phyloP scores from a whole-genome alignment of 2,888 invertebrate species.

The Lottia scabra region DNA sequence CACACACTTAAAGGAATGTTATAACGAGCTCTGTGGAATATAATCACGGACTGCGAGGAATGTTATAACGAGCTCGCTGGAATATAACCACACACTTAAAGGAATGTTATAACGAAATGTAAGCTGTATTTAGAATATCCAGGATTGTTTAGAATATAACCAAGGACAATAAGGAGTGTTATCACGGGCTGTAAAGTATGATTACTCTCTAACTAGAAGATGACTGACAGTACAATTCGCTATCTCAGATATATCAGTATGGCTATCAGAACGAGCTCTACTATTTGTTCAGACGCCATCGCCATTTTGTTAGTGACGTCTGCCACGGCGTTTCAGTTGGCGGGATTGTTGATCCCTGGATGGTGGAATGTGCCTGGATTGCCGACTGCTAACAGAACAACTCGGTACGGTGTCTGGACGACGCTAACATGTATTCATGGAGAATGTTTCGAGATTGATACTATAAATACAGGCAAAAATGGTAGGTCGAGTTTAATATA shows the following conservation, averaged over 20 bases:
- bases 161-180: no score
- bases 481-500: slow-evolving; percentile 6
- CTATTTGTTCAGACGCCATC: neutral
- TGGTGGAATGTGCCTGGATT: slow-evolving; percentile 12
- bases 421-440: slow-evolving; percentile 11
- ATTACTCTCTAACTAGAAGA: neutral
- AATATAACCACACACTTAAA: no score
- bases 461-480: slow-evolving; percentile 10
- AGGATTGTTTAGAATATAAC: no score
- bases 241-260: neutral
- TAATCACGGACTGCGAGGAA: no score
- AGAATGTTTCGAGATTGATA: slow-evolving; percentile 7
- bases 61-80: no score
- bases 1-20: no score
- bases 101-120: no score
- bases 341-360: slow-evolving; percentile 13
- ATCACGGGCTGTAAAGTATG: neutral
- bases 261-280: neutral
- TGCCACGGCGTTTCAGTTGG: slow-evolving; percentile 15
- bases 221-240: neutral
- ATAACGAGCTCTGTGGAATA: no score
- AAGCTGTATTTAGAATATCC: no score
- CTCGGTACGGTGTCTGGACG: slow-evolving; percentile 15
- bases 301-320: slow-evolving; percentile 13
- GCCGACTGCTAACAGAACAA: slow-evolving; percentile 5